These are phyloP conservation scores for Caenorhabditis parvicauda DNA, from an alignment of 2,888 invertebrate species.

Conservation along the genomic window DNA sequence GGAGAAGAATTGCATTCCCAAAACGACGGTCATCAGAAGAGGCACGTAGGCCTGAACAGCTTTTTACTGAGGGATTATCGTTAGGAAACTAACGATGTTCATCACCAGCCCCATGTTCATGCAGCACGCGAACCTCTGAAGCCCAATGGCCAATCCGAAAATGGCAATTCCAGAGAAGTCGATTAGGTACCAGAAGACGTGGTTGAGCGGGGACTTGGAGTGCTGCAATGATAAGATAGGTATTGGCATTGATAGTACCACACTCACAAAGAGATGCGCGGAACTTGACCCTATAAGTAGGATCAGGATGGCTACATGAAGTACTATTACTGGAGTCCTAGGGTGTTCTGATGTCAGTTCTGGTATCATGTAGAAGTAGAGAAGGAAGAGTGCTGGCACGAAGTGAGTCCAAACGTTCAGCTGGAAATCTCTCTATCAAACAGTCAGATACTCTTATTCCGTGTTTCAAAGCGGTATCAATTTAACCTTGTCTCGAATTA, in stretches of 20 bases:
- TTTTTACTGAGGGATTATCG: neutral
- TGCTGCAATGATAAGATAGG: slow-evolving; percentile 34
- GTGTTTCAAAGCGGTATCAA: neutral
- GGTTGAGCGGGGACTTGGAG: slow-evolving; percentile 49
- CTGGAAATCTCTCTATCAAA: slow-evolving; percentile 20
- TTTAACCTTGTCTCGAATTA: neutral
- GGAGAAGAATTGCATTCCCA: slow-evolving; percentile 48
- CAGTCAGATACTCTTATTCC: neutral
- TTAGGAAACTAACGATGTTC: slow-evolving; percentile 25
- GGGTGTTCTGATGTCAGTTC: slow-evolving; percentile 32
- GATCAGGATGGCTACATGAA: slow-evolving; percentile 40
- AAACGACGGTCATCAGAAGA: slow-evolving; percentile 36
- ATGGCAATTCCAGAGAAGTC: slow-evolving; percentile 57
- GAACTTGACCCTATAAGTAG: slow-evolving; percentile 43
- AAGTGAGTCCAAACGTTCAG: slow-evolving; percentile 59
- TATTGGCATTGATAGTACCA: neutral
- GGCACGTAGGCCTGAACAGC: slow-evolving; percentile 45
- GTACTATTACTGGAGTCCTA: slow-evolving; percentile 43
- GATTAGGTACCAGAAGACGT: slow-evolving; percentile 56
- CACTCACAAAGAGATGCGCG: slow-evolving; percentile 47
- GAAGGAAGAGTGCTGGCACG: slow-evolving; percentile 44
- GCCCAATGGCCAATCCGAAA: slow-evolving; percentile 50
- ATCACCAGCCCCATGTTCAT: slow-evolving; percentile 28
- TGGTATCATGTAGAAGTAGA: slow-evolving; percentile 42
- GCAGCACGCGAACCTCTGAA: slow-evolving; percentile 46